Base-by-base conservation (phyloP, 1,140 invertebrate genomes). In the Panonychus citri region DNA sequence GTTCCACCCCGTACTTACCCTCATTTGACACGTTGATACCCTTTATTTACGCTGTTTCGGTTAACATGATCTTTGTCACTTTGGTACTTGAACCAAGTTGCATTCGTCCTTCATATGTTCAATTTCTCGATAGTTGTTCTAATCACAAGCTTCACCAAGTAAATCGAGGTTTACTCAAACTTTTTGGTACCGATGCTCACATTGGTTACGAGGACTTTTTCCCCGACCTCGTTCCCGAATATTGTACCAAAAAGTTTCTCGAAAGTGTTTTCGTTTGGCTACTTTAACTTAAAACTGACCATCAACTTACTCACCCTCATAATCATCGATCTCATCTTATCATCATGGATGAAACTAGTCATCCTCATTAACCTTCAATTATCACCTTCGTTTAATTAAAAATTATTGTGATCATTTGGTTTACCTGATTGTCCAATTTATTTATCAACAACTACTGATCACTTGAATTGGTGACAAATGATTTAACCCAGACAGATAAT, bases 21-120 rank as follows among this genome's bases (percentile, higher is more conserved):
- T 28, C 55, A 24, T 78, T 77, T 30, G 74, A 77, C 57, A 79
- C 79, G 55, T 21, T 51, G 2, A 30, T 51, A 17, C 69, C 78
- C 21, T 72, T 83, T 46, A 69, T 85, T 17, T 85, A 86, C 65
- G 78, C 80, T 55, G 70, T 82, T 61, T 82, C 81, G 59, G 85
- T 83, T 7, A 80, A 81, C 25, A 68, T 83, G 61, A 71, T 85
- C 17, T 85, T 86, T 65, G 82, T 85, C 70, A 78, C 77, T 37
- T 58, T 80, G 59, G 75, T 85, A 27, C 59, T 85, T 53, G 83
- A 86, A 66, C 82, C 83, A 12, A 77, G 81, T 57, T 80, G 78
- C 64, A 66, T 87, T 40, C 73, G 83, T 62, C 71, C 79, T 10
- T 82, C 81, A n/a, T 87, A 86, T 67, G 84, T 79, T 75, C 82